Base-by-base conservation (phyloP, 2,888 invertebrate genomes). In the Perdita meconis region DNA sequence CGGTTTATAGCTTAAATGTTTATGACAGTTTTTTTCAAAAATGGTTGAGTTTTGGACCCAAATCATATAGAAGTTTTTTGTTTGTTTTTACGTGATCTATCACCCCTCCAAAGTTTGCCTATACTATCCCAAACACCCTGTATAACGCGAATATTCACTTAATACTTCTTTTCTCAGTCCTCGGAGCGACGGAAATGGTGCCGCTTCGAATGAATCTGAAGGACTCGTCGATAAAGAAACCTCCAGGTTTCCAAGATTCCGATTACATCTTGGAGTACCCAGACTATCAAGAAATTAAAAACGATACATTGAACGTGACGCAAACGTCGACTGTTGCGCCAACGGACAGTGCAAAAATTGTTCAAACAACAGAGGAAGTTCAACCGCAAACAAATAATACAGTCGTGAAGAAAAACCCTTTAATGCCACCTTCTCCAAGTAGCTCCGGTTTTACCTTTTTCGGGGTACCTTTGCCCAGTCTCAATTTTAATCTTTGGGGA, bases 181-280 rank as follows among this genome's bases (percentile, higher is more conserved):
- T 94, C 80, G 94, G 94, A n/a, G 94, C 94, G 19, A 94, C 94
- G 10, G 94, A 95, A 90, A 93, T 94, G 2, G 93, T 93, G 81
- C 94, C 93, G 60, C 94, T 94, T 60, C 94, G 94, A 93, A 95
- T 90, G 93, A 92, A 93, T 69, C 82, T 93, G 87, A 93, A 93
- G 93, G 93, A 92, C 91, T 94, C 85, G 92, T 93, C 90, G 92
- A 94, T 76, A 0, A 65, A 47, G 5, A 74, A 55, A 8, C 64
- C 96, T 4, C 22, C 72, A 93, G 34, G 63, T 19, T 36, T 61
- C 5, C 76, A 68, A 12, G 89, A 89, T 12, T 56, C 85, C 1
- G 97, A 97, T 88, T 97, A 96, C 87, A 96, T 96, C 86, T 97
- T 97, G 89, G 96, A 97, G 82, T 97, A 96, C 89, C 94, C 96